Conservation (phyloP, 2,888 invertebrate genomes). For the Tetanocera ferruginea region DNA sequence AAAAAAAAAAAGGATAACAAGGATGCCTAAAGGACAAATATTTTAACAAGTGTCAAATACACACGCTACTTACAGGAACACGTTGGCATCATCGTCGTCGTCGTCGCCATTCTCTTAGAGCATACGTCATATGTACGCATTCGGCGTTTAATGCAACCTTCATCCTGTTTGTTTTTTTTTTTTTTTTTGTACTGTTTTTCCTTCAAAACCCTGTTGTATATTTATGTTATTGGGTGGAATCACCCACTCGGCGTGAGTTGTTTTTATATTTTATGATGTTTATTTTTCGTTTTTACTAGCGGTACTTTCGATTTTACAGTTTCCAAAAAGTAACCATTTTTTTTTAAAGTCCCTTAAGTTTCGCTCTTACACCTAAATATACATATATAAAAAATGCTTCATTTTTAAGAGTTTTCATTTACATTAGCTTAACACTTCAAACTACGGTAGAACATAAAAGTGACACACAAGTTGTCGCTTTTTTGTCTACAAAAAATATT, state of each 20-base stretch:
- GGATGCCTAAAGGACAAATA: slow-evolving; percentile 66
- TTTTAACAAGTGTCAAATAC: slow-evolving; percentile 71
- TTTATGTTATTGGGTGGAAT: background rate
- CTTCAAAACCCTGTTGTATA: background rate
- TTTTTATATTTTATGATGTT: slow-evolving; percentile 27
- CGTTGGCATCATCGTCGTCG: slow-evolving; percentile 23
- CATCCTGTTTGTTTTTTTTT: background rate
- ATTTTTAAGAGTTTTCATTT: background rate
- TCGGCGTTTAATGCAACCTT: background rate
- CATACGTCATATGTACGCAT: background rate
- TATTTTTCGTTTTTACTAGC: background rate
- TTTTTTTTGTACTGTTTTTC: too few relatives aligned
- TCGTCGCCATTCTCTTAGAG: slow-evolving; percentile 44
- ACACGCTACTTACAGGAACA: slow-evolving; percentile 67
- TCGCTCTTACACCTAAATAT: too few relatives aligned
- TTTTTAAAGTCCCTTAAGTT: background rate
- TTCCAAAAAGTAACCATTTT: background rate
- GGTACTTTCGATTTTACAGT: too few relatives aligned
- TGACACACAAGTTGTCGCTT: too few relatives aligned
- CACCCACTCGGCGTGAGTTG: background rate
- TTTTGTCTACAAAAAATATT: too few relatives aligned
- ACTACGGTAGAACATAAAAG: too few relatives aligned
- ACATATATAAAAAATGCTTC: background rate
- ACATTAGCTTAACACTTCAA: background rate
- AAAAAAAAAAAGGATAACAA: slow-evolving; percentile 51